Conservation (phyloP, 2,797 vertebrate genomes). For the Acipenser ruthenus region DNA sequence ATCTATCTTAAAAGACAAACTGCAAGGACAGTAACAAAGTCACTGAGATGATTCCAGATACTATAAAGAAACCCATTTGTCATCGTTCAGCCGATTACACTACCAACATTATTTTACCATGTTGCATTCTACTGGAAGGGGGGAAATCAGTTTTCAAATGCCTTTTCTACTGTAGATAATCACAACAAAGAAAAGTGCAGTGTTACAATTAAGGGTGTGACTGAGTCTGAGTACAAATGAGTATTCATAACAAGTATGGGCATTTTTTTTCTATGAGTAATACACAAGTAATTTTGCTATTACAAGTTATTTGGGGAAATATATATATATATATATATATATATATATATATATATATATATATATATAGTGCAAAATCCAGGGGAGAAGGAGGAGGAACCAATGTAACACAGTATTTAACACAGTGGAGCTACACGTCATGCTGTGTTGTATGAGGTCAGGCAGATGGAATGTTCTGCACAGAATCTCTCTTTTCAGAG, state of each 20-base stretch:
- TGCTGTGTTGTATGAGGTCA: too few species aligned
- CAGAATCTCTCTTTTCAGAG: too few species aligned
- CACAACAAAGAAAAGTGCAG: slow-evolving; percentile 27
- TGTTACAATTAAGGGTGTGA: slow-evolving; percentile 16
- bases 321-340: slow-evolving; percentile 2
- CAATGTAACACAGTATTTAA: too few species aligned
- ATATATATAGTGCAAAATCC: slow-evolving; percentile 29
- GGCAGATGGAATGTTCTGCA: too few species aligned
- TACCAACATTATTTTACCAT: slow-evolving; percentile 31
- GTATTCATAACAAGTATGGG: too few species aligned
- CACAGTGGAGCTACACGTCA: too few species aligned
- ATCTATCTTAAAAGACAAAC: slow-evolving; percentile 37
- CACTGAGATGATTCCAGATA: slow-evolving; percentile 39
- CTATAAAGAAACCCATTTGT: slow-evolving; percentile 54
- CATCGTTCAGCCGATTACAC: slow-evolving; percentile 50
- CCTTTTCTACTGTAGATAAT: slow-evolving; percentile 39
- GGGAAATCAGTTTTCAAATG: slow-evolving; percentile 23
- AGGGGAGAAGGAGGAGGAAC: slow-evolving; percentile 8
- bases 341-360: slow-evolving; percentile 10
- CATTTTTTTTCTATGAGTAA: not conserved
- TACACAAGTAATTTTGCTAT: not conserved
- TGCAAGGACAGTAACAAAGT: slow-evolving; percentile 58
- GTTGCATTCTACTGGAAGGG: slow-evolving; percentile 29
- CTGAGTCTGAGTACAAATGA: too few species aligned
- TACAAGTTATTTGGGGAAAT: too few species aligned